phyloP scores from a whole-genome alignment of 2,888 invertebrate genomes.

The Clunio marinus region DNA sequence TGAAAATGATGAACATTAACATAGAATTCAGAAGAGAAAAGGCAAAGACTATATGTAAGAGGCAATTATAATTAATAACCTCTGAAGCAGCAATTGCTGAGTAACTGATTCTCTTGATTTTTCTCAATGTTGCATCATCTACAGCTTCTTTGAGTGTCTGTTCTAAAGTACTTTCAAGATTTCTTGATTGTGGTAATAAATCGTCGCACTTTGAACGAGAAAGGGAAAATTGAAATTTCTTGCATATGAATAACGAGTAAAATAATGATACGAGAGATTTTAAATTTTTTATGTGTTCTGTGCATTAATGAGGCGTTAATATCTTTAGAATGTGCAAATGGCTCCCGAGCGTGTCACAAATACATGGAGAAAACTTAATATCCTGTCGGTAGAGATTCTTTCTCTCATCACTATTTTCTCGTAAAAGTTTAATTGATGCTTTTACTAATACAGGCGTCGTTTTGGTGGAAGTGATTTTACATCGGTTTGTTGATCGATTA shows the following conservation, averaged over 20 bases:
- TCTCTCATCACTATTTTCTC: too few relatives aligned
- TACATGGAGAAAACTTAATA: too few relatives aligned
- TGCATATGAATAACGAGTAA: not conserved
- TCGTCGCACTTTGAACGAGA: constrained; percentile 19
- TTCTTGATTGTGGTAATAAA: constrained; percentile 43
- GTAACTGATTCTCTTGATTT: constrained; percentile 68
- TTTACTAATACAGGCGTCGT: constrained; percentile 42
- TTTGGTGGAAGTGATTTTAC: constrained; percentile 53
- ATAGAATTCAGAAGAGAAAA: too few relatives aligned
- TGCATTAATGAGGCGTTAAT: constrained; percentile 15
- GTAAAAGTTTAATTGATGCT: too few relatives aligned
- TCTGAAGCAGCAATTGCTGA: constrained; percentile 65
- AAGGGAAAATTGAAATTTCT: not conserved
- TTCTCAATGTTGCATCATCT: constrained; percentile 64
- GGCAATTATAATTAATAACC: constrained; percentile 49
- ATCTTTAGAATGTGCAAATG: not conserved
- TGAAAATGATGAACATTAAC: too few relatives aligned
- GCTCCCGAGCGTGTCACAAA: constrained; percentile 8
- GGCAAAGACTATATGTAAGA: too few relatives aligned
- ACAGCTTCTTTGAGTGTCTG: constrained; percentile 65
- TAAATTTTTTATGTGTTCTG: not conserved
- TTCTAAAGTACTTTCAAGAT: constrained; percentile 59
- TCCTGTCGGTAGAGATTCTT: too few relatives aligned
- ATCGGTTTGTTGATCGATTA: constrained; percentile 57
- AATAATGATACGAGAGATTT: too few relatives aligned